A percentile compares a stretch with the other conserved stretches of the same genome.
These are phyloP conservation scores for Thinocorus orbignyianus DNA, from an alignment of 2,113 vertebrate species.

Conservation along the genomic window DNA sequence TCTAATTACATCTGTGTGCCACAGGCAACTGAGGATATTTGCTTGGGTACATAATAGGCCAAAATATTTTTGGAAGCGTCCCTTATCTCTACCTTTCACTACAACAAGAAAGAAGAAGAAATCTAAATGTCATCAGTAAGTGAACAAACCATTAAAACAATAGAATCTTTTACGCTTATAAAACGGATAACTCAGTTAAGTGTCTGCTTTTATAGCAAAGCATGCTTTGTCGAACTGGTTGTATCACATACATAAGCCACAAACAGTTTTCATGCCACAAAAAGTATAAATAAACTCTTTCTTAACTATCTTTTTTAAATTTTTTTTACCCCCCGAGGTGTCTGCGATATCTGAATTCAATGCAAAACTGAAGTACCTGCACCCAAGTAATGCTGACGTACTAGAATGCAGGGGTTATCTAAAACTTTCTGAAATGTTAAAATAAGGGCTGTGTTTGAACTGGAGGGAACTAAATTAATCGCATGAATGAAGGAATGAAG, in stretches of 20 bases:
- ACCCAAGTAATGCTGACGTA: neutral
- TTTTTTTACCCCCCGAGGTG: neutral
- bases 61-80: neutral
- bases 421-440: neutral
- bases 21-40: neutral
- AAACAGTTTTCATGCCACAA: neutral
- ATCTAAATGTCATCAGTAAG: neutral
- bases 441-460: neutral
- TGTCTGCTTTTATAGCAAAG: neutral
- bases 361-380: neutral
- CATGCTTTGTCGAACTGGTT: neutral
- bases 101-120: neutral
- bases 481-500: neutral
- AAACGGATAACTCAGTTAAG: neutral
- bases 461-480: neutral
- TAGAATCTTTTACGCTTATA: neutral
- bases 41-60: neutral
- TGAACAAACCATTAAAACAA: neutral
- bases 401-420: neutral
- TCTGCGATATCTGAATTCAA: neutral
- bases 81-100: neutral
- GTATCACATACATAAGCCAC: rapidly evolving
- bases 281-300: neutral
- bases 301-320: neutral
- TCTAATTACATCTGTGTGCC: neutral